Base-by-base conservation (phyloP, 2,888 invertebrate species). In the Ennomos fuscantarius region DNA sequence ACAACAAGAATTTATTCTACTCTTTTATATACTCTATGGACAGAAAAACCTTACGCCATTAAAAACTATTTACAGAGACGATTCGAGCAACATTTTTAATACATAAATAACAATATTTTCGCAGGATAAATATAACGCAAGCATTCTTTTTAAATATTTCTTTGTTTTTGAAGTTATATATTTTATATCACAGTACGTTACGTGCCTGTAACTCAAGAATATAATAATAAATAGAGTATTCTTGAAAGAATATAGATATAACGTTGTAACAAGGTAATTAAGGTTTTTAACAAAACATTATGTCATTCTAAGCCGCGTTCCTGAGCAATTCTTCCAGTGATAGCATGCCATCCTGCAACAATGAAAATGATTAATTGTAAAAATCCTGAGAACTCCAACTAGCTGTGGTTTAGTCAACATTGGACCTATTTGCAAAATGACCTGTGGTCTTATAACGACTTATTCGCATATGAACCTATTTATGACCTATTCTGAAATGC, bases 321-420 rank as follows among this genome's bases (percentile, higher is more conserved):
- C 93, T 87, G 66, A 93, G 87, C 36, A 94, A 84, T 76, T 94
- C 94, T 15, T 93, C 93, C 31, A 93, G 81, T 56, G 93, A 87
- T 39, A 94, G 84, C 79, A 92, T 84, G 45, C 93, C 93, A 68
- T 94, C 94, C 87, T 94, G 93, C 41, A 93, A 90, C 62, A 78
- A 82, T 15, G 15, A 9, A n/a, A 33, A 33, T 13, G 2, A 32
- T 35, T 24, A 8, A 15, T 24, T 24, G 15, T 15, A 15, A 3
- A 24, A 24, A 24, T 2, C 24, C 24, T 24, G 24, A 24, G 24
- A n/a, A 24, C 24, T 24, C 24, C 24, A 24, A 24, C 1, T 6
- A 24, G 6, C 24, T 24, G 3, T 24, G 24, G 24, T 24, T 24
- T 24, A 24, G 24, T 24, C 6, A 24, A 24, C 24, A 24, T 24